Conservation (phyloP, 2,113 vertebrate genomes). For the Halichoeres trimaculatus region DNA sequence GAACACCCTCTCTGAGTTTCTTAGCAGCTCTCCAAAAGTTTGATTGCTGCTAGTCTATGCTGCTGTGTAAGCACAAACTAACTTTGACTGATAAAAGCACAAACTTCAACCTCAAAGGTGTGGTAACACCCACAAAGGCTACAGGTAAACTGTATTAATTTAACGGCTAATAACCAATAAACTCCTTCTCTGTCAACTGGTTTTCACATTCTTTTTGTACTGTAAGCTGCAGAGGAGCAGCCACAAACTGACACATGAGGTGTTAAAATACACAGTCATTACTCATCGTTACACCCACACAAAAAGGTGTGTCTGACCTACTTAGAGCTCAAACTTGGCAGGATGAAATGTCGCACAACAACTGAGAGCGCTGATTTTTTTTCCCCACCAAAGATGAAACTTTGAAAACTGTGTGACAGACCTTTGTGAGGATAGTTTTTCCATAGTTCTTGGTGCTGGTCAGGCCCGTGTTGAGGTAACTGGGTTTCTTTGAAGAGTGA, state of each 20-base stretch:
- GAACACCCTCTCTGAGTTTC: no score
- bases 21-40: no score
- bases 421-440: constrained; percentile 99
- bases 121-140: not conserved
- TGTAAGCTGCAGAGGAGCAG: not conserved
- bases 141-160: not conserved
- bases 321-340: constrained; percentile 18
- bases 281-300: constrained; percentile 44
- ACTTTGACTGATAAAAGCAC: no score
- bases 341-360: constrained; percentile 30
- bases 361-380: not conserved
- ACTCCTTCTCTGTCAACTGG: not conserved
- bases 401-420: constrained; percentile 52
- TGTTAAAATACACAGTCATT: constrained; percentile 19
- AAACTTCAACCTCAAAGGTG: no score
- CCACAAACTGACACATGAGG: not conserved
- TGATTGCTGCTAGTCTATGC: not conserved
- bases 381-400: not conserved
- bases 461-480: constrained; percentile 96
- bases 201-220: not conserved
- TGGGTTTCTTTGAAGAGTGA: constrained; percentile 85
- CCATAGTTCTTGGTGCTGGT: constrained; percentile 99
- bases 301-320: constrained; percentile 35
- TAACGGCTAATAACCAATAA: not conserved
- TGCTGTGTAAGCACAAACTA: not conserved